Conservation (phyloP, 2,888 invertebrate species). For the Lumbricus terrestris region DNA sequence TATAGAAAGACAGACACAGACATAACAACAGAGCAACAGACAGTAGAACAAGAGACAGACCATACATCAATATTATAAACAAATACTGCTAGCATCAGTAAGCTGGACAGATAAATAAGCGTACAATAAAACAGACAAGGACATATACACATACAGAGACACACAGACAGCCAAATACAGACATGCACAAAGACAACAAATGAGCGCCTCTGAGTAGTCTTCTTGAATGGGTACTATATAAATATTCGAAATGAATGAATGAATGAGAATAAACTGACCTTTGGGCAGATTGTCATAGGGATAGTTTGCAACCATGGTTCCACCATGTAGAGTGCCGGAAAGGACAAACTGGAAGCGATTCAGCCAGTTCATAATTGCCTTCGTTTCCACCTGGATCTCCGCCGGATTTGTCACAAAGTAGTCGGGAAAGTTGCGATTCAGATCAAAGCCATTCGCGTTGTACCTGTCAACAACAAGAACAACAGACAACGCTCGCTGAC, state of each 20-base stretch:
- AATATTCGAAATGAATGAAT: background rate
- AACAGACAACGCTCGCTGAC: background rate
- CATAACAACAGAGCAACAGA: background rate
- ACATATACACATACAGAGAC: background rate
- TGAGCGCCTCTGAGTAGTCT: no score
- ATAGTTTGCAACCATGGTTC: constrained; percentile 91
- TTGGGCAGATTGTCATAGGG: constrained; percentile 80
- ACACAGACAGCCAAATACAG: background rate
- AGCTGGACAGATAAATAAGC: no score
- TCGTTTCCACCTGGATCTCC: constrained; percentile 74
- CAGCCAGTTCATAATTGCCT: constrained; percentile 90
- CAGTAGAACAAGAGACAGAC: no score
- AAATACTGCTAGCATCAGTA: no score
- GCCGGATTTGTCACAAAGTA: constrained; percentile 80
- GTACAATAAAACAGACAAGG: background rate
- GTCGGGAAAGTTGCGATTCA: constrained; percentile 95
- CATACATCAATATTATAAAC: no score
- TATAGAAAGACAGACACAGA: background rate
- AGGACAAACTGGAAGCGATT: constrained; percentile 88
- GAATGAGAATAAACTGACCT: no score
- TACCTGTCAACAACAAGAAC: constrained; percentile 34
- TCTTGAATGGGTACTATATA: no score
- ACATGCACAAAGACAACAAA: background rate
- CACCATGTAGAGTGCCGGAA: constrained; percentile 87
- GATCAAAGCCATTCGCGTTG: constrained; percentile 70